These are phyloP conservation scores for Allophyes oxyacanthae DNA, from an alignment of 2,888 invertebrate genomes.

Conservation along the genomic window DNA sequence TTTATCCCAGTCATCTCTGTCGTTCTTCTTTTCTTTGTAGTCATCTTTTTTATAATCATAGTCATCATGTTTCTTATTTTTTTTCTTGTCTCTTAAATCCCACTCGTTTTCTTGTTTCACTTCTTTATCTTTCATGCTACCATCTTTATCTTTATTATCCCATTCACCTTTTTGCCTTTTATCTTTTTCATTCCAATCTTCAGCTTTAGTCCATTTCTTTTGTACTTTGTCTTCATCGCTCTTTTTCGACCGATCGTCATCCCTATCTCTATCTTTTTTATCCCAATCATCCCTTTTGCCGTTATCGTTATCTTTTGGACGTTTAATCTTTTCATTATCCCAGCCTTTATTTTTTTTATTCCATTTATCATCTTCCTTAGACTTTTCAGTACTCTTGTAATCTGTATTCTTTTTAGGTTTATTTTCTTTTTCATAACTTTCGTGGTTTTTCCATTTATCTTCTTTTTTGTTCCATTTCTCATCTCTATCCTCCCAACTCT, in stretches of 20 bases:
- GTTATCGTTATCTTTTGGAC: background rate
- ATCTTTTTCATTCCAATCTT: background rate
- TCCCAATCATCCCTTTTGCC: background rate
- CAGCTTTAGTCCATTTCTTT: background rate
- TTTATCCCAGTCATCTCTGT: constrained; percentile 2
- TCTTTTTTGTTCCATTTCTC: background rate
- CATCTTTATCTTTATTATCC: background rate
- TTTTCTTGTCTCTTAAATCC: too few relatives aligned
- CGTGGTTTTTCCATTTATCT: background rate
- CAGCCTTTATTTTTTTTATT: background rate
- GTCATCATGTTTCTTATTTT: too few relatives aligned
- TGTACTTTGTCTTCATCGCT: too few relatives aligned
- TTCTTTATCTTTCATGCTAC: too few relatives aligned
- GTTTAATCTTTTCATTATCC: background rate
- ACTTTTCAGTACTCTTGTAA: background rate
- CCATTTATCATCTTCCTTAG: background rate
- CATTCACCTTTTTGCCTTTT: background rate
- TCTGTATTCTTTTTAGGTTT: background rate
- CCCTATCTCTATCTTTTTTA: too few relatives aligned
- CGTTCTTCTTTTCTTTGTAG: background rate
- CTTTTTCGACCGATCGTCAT: too few relatives aligned
- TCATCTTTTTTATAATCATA: background rate
- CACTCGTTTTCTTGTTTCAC: too few relatives aligned
- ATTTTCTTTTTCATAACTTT: background rate
- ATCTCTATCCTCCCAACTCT: background rate